Conservation (phyloP, 2,888 invertebrate species). For the Pterostichus niger region DNA sequence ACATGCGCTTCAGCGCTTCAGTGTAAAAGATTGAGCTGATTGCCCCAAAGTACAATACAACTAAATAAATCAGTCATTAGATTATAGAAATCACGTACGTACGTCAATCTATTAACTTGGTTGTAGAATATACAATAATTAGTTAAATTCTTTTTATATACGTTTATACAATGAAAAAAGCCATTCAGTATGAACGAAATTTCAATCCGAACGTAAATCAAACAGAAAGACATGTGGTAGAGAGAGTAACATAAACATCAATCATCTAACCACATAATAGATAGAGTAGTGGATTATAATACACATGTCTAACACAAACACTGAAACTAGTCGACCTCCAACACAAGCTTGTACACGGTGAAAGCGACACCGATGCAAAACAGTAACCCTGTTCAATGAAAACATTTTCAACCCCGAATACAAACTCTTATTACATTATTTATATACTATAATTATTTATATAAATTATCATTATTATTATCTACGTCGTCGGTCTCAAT, state of each 20-base stretch:
- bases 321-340: conserved; percentile 59
- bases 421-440: conserved; percentile 60
- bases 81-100: conserved; percentile 28
- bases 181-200: conserved; percentile 35
- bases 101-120: conserved; percentile 61
- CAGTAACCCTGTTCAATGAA: conserved; percentile 66
- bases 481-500: conserved; percentile 31
- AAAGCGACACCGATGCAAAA: conserved; percentile 64
- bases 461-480: conserved; percentile 54
- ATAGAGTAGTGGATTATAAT: conserved; percentile 61
- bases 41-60: conserved; percentile 19
- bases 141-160: conserved; percentile 51
- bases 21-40: conserved; percentile 61
- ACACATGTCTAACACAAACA: conserved; percentile 62
- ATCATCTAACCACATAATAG: conserved; percentile 66
- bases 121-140: conserved; percentile 61
- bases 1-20: conserved; percentile 27
- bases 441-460: conserved; percentile 50
- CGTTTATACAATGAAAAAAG: conserved; percentile 58
- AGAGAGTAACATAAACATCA: conserved; percentile 59
- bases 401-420: conserved; percentile 57
- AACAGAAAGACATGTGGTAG: conserved; percentile 34
- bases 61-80: conserved; percentile 36
- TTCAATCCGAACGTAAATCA: neutral
- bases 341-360: conserved; percentile 65